Evolutionary conservation across 2,113 vertebrate genomes (phyloP).

Genomic region (Calidris pygmaea): DNA sequence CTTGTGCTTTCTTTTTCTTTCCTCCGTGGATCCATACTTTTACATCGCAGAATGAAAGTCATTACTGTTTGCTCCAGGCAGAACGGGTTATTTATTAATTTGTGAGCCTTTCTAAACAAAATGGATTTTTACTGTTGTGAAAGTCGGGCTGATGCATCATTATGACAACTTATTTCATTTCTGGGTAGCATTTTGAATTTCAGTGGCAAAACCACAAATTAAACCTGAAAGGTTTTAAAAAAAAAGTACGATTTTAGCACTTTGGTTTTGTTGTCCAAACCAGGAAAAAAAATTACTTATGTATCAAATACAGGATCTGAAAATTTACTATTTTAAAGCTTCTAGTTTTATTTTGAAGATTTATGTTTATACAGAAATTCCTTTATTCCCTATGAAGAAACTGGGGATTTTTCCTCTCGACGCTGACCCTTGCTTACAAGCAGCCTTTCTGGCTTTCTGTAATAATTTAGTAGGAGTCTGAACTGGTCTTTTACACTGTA

Average conservation of each 20-base stretch:
- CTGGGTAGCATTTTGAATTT: neutral
- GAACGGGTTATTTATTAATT: constrained; percentile 60
- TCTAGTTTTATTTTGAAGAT: neutral
- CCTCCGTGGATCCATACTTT: constrained; percentile 31
- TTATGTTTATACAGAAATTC: neutral
- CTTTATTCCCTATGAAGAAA: neutral
- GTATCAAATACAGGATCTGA: neutral
- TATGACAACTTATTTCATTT: constrained; percentile 15
- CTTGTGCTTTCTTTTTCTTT: neutral
- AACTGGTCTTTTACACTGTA: neutral
- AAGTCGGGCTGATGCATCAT: constrained; percentile 22
- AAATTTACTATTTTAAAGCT: neutral
- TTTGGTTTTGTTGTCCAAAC: neutral
- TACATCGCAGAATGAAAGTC: neutral
- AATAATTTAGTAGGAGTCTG: constrained; percentile 1
- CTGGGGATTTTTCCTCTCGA: neutral
- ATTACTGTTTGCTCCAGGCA: constrained; percentile 15
- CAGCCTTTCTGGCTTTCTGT: neutral
- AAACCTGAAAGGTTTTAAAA: neutral
- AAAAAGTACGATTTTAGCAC: neutral
- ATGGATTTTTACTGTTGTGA: constrained; percentile 22
- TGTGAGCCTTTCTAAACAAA: constrained; percentile 39
- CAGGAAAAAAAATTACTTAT: neutral
- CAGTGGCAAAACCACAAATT: neutral
- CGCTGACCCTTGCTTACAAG: neutral